Evolutionary conservation across 2,797 vertebrate genomes (phyloP).

Genomic region (Galagoides demidoff): DNA sequence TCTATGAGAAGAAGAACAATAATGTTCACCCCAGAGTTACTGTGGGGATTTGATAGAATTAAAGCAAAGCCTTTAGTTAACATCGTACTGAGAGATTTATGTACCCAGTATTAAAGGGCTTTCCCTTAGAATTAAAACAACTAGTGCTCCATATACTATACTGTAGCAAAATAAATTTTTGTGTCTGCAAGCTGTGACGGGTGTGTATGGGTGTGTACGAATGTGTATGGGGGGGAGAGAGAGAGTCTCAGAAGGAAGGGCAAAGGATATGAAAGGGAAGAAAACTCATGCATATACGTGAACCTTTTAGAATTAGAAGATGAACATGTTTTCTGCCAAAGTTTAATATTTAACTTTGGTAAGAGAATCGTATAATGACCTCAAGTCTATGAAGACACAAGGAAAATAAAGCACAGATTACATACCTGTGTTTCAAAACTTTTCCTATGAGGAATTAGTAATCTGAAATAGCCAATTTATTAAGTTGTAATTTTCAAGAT

Average conservation of each 20-base stretch:
- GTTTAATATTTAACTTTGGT: slow-evolving; percentile 10
- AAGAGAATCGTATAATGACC: background rate
- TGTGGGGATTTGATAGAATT: background rate
- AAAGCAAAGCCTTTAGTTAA: background rate
- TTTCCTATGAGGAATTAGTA: background rate
- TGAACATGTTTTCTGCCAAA: background rate
- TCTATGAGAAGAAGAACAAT: background rate
- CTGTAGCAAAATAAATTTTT: background rate
- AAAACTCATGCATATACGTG: background rate
- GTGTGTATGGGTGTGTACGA: background rate
- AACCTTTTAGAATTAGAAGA: background rate
- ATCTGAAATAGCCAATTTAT: slow-evolving; percentile 2
- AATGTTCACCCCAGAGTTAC: background rate
- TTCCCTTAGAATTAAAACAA: background rate
- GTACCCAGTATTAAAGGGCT: background rate
- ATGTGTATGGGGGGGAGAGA: background rate
- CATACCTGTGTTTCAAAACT: background rate
- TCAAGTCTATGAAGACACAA: background rate
- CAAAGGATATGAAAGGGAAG: background rate
- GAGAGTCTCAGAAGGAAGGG: background rate
- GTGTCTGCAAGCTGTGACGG: background rate
- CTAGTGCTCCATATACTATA: background rate
- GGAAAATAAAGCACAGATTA: background rate
- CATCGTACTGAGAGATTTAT: background rate
- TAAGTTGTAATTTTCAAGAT: slow-evolving; percentile 5